These are phyloP conservation scores for Xenopus laevis DNA, from an alignment of 2,113 vertebrate genomes.

Conservation along the genomic window DNA sequence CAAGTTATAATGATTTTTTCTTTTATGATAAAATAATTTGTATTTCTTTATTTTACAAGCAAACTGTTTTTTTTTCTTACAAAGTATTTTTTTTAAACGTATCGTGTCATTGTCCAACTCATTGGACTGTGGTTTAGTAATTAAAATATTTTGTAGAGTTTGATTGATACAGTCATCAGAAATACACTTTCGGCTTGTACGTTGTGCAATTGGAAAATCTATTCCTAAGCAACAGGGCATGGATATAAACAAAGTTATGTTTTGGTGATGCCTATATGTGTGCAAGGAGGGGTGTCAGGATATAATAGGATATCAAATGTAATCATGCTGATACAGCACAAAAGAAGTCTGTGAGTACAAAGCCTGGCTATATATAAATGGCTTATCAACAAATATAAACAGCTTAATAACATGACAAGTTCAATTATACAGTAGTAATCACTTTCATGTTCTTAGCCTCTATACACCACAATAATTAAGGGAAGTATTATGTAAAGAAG, in stretches of 20 bases:
- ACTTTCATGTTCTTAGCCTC: neutral
- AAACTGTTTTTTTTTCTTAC: no score
- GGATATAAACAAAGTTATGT: constrained; percentile 5
- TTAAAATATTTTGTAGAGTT: no score
- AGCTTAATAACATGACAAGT: neutral
- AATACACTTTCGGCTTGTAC: neutral
- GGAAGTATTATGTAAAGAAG: no score
- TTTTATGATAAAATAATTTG: no score
- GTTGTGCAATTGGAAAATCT: neutral
- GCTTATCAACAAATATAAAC: constrained; percentile 27
- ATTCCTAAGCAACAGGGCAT: constrained; percentile 1
- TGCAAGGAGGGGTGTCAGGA: constrained; percentile 21
- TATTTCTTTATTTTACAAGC: no score
- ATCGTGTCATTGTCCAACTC: no score
- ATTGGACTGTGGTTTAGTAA: no score
- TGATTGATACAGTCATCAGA: no score
- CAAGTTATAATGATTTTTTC: no score
- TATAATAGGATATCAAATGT: constrained; percentile 2
- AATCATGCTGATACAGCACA: constrained; percentile 12
- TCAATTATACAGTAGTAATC: neutral
- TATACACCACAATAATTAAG: no score
- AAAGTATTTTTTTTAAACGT: no score
- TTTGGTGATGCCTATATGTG: constrained; percentile 18
- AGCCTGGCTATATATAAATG: constrained; percentile 6
- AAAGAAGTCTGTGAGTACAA: constrained; percentile 14